phyloP scores from a whole-genome alignment of 2,797 vertebrate genomes.

The Crocidura indochinensis region DNA sequence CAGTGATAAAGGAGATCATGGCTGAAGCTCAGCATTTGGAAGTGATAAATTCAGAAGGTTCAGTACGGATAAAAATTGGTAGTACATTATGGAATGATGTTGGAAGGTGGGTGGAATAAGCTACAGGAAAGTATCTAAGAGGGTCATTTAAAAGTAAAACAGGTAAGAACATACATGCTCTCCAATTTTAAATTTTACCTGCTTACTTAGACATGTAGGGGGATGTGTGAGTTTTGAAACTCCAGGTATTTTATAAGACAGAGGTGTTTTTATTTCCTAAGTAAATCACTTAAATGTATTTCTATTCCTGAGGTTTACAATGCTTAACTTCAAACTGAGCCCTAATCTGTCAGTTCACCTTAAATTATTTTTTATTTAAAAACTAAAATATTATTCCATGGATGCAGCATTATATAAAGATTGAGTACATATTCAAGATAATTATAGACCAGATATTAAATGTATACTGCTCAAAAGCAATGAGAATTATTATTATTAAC shows the following conservation, averaged over 20 bases:
- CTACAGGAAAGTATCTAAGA: background rate
- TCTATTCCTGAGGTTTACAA: conserved; percentile 25
- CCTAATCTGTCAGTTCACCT: conserved; percentile 7
- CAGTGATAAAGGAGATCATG: background rate
- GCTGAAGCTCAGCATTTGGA: background rate
- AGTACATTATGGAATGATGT: background rate
- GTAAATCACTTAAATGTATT: background rate
- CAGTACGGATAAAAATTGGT: background rate
- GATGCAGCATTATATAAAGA: background rate
- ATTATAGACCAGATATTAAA: conserved; percentile 29
- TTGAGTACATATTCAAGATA: conserved; percentile 57
- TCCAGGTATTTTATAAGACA: background rate
- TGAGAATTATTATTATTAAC: background rate
- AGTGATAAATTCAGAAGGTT: background rate
- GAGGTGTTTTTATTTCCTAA: background rate
- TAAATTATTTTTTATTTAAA: conserved; percentile 13
- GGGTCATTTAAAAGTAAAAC: background rate
- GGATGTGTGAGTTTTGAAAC: background rate
- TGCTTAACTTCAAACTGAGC: background rate
- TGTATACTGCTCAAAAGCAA: background rate
- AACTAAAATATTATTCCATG: conserved; percentile 2
- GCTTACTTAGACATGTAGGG: background rate
- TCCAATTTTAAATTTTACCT: background rate
- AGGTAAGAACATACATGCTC: background rate
- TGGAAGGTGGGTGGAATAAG: background rate